phyloP scores from a whole-genome alignment of 2,888 invertebrate species.

The Ligdia adustata region DNA sequence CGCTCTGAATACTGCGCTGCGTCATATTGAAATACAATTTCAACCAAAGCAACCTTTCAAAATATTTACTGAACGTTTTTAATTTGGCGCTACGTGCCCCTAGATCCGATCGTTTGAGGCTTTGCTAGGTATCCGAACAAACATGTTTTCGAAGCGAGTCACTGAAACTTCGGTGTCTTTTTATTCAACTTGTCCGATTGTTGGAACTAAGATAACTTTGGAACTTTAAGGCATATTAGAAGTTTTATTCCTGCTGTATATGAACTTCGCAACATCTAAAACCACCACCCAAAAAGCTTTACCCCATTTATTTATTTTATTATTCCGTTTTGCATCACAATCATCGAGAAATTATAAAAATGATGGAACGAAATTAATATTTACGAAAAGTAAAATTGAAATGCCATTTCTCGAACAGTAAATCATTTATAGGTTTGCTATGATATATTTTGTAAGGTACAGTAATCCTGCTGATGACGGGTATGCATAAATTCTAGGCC shows the following conservation, averaged over 20 bases:
- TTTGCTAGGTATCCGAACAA: constrained; percentile 35
- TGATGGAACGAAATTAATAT: not conserved
- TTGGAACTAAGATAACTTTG: constrained; percentile 18
- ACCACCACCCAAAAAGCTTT: constrained; percentile 6
- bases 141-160: constrained; percentile 28
- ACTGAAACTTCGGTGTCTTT: constrained; percentile 28
- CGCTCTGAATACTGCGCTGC: constrained; percentile 68
- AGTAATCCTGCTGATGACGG: constrained; percentile 64
- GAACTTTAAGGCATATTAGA: constrained; percentile 19
- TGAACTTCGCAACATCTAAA: constrained; percentile 2
- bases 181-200: constrained; percentile 25
- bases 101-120: constrained; percentile 38
- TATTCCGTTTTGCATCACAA: not conserved
- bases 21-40: constrained; percentile 79
- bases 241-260: constrained; percentile 12
- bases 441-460: constrained; percentile 39
- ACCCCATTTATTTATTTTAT: too few relatives aligned
- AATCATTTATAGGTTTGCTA: constrained; percentile 32
- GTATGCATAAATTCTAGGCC: constrained; percentile 66
- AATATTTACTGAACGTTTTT: constrained; percentile 77
- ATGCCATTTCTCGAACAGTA: not conserved
- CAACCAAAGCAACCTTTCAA: constrained; percentile 67
- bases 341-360: not conserved
- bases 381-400: not conserved
- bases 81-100: constrained; percentile 56